Percentiles rank a stretch among this genome's conserved stretches.
phyloP scores from a whole-genome alignment of 2,113 vertebrate species.

The Hyperoodon ampullatus region DNA sequence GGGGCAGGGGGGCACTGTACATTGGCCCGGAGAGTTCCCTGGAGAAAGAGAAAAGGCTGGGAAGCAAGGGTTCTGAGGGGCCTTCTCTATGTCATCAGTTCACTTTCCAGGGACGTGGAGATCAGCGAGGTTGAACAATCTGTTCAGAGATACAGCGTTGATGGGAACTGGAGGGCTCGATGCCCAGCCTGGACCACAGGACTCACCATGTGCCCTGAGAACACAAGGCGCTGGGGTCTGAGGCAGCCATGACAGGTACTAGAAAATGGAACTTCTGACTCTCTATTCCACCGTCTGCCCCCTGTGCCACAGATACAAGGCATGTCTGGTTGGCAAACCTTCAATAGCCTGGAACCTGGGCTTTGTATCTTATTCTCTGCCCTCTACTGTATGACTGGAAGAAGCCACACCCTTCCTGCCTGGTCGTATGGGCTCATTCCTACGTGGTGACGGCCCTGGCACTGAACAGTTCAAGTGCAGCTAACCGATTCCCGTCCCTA shows the following conservation, averaged over 20 bases:
- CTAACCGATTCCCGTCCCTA: neutral
- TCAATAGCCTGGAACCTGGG: neutral
- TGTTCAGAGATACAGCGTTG: accelerated
- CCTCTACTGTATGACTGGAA: too few relatives aligned
- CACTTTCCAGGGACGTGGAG: neutral
- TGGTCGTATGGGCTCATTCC: too few relatives aligned
- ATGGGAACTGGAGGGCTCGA: accelerated
- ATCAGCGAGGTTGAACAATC: neutral
- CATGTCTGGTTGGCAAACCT: neutral
- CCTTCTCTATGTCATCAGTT: neutral
- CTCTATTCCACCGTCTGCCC: neutral
- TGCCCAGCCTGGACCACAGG: too few relatives aligned
- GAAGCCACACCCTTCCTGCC: neutral
- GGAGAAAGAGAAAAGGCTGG: neutral
- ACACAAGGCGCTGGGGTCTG: neutral
- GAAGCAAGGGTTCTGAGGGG: too few relatives aligned
- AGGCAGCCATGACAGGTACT: neutral
- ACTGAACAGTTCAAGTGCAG: too few relatives aligned
- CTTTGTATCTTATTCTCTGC: neutral
- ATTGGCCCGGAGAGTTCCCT: neutral
- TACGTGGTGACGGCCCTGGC: too few relatives aligned
- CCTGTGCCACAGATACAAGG: neutral
- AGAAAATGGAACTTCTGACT: neutral
- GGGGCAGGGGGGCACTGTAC: accelerated
- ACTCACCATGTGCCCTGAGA: neutral